Evolutionary conservation across 2,797 vertebrate genomes (phyloP).

Genomic region (Cyprinodon diabolis): DNA sequence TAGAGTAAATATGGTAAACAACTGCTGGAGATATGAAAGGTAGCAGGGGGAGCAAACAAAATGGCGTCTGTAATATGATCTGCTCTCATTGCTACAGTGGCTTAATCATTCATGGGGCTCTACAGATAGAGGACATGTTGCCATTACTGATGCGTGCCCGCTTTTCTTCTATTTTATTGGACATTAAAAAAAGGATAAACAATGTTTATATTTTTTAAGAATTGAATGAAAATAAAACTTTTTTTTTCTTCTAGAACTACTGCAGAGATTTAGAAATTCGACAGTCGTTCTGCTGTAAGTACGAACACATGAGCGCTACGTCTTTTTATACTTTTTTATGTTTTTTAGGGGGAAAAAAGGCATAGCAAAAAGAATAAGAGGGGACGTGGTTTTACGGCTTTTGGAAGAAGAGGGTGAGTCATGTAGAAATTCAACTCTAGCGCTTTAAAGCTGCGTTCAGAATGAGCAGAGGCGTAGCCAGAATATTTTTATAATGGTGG

Average conservation of each 20-base stretch:
- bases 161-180: slow-evolving; percentile 10
- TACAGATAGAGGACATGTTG: slow-evolving; percentile 59
- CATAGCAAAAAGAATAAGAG: too few relatives aligned
- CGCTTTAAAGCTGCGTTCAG: too few relatives aligned
- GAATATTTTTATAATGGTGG: too few relatives aligned
- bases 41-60: slow-evolving; percentile 74
- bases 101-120: slow-evolving; percentile 73
- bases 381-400: slow-evolving; percentile 55
- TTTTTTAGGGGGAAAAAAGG: too few relatives aligned
- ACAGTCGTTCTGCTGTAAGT: slow-evolving; percentile 9
- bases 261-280: slow-evolving; percentile 31
- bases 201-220: background rate
- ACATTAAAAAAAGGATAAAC: slow-evolving; percentile 11
- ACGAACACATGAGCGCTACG: slow-evolving; percentile 34
- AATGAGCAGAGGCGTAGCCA: too few relatives aligned
- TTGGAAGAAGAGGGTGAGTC: slow-evolving; percentile 70
- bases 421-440: slow-evolving; percentile 61
- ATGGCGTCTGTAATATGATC: slow-evolving; percentile 79
- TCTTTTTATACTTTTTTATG: slow-evolving; percentile 16
- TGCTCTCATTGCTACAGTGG: slow-evolving; percentile 70
- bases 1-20: slow-evolving; percentile 70
- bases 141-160: slow-evolving; percentile 37
- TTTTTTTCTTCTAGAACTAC: slow-evolving; percentile 38
- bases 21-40: slow-evolving; percentile 72
- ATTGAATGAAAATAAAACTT: slow-evolving; percentile 13